Evolutionary conservation across 2,113 vertebrate species (phyloP).

Genomic region (Nothocercus julius): DNA sequence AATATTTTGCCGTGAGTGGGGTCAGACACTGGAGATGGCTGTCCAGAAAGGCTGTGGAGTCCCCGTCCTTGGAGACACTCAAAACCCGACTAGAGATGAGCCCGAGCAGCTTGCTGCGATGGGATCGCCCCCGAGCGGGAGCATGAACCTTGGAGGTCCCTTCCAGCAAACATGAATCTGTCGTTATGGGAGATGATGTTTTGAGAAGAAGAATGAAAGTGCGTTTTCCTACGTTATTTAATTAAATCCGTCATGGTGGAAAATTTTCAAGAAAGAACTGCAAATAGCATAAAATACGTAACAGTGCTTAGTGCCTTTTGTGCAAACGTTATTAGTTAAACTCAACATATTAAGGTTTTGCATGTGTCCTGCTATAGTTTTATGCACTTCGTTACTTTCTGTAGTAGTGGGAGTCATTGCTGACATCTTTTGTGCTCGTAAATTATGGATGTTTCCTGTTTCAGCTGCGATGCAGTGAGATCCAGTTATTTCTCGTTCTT

Average conservation of each 20-base stretch:
- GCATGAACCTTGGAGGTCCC: neutral
- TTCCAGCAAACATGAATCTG: neutral
- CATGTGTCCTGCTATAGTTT: neutral
- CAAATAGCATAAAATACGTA: neutral
- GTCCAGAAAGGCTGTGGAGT: neutral
- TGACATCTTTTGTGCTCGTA: neutral
- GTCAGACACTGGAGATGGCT: neutral
- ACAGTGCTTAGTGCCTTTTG: neutral
- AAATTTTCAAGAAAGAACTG: neutral
- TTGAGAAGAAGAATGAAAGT: neutral
- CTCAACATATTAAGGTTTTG: neutral
- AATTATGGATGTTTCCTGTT: slow-evolving; percentile 70
- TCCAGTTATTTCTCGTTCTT: slow-evolving; percentile 29
- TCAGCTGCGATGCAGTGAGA: slow-evolving; percentile 43
- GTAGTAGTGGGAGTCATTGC: neutral
- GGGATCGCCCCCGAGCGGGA: neutral
- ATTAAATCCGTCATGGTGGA: neutral
- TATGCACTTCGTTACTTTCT: neutral
- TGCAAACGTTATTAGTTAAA: neutral
- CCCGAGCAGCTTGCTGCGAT: neutral
- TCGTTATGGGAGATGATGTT: neutral
- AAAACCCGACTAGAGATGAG: neutral
- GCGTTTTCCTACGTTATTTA: neutral
- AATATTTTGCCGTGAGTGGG: neutral
- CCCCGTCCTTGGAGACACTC: neutral